Conservation (phyloP, 2,888 invertebrate genomes). For the Dasysyrphus tricinctus region DNA sequence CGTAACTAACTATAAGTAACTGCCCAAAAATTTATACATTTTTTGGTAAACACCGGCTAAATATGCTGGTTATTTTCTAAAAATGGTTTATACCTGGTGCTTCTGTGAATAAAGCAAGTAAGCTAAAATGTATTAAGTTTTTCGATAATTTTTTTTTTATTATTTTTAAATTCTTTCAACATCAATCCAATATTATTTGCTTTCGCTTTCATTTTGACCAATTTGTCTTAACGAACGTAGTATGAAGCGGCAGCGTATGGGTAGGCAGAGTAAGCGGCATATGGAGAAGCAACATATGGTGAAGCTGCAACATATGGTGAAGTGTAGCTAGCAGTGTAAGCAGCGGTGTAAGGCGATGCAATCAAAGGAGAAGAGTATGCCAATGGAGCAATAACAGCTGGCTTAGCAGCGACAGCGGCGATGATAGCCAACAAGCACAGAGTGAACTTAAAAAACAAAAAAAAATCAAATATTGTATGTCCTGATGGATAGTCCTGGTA, state of each 20-base stretch:
- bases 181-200: no score
- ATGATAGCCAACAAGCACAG: conserved; percentile 79
- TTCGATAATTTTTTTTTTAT: no score
- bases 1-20: no score
- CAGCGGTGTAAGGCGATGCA: conserved; percentile 74
- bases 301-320: conserved; percentile 76
- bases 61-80: no score
- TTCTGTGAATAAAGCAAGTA: no score
- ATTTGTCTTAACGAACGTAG: conserved; percentile 75
- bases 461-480: background rate
- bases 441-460: conserved; percentile 60
- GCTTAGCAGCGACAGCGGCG: conserved; percentile 79
- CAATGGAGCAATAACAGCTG: conserved; percentile 77
- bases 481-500: no score
- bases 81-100: no score
- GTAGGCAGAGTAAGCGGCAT: conserved; percentile 76
- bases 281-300: conserved; percentile 77
- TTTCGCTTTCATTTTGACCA: no score
- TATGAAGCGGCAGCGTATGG: conserved; percentile 76
- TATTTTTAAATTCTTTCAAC: no score
- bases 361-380: conserved; percentile 77
- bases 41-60: no score
- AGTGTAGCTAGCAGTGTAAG: conserved; percentile 69
- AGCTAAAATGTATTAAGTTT: no score
- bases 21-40: no score